Evolutionary conservation across 2,113 vertebrate species (phyloP).

Genomic region (Himantopus leucocephalus): DNA sequence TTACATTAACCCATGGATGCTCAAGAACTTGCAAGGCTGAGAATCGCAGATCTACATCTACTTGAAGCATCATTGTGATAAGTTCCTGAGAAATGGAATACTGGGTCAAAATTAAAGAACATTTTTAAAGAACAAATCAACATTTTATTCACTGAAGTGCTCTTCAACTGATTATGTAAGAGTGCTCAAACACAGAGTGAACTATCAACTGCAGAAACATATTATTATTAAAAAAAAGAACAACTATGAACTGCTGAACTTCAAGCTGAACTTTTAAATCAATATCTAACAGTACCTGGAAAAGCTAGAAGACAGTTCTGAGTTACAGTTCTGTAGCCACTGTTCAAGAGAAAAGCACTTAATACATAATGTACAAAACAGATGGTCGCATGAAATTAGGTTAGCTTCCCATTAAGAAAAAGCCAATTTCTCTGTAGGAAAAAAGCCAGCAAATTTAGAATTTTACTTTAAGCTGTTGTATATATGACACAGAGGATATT

Average conservation of each 20-base stretch:
- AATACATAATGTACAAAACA: not conserved
- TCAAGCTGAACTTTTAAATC: not conserved
- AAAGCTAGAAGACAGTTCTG: constrained; percentile 11
- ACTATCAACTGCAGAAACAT: not conserved
- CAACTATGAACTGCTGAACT: not conserved
- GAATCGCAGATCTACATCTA: constrained; percentile 88
- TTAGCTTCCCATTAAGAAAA: constrained; percentile 28
- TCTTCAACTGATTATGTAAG: not conserved
- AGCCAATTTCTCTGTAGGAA: not conserved
- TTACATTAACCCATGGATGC: constrained; percentile 96
- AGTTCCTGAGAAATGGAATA: constrained; percentile 82
- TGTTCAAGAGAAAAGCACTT: constrained; percentile 12
- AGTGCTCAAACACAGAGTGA: not conserved
- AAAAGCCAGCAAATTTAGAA: not conserved
- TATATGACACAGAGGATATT: not conserved
- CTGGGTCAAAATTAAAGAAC: not conserved
- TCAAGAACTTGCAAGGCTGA: constrained; percentile 92
- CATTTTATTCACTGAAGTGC: not conserved
- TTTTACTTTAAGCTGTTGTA: not conserved
- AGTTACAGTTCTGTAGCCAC: constrained; percentile 1
- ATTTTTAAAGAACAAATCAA: not conserved
- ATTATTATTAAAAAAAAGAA: not conserved
- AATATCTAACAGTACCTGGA: not conserved
- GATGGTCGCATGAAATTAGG: constrained; percentile 4
- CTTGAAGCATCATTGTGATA: constrained; percentile 92